Percentiles rank a stretch among this genome's conserved stretches.
Conservation (phyloP, 2,888 invertebrate species). For the Ornithoptera priamus region DNA sequence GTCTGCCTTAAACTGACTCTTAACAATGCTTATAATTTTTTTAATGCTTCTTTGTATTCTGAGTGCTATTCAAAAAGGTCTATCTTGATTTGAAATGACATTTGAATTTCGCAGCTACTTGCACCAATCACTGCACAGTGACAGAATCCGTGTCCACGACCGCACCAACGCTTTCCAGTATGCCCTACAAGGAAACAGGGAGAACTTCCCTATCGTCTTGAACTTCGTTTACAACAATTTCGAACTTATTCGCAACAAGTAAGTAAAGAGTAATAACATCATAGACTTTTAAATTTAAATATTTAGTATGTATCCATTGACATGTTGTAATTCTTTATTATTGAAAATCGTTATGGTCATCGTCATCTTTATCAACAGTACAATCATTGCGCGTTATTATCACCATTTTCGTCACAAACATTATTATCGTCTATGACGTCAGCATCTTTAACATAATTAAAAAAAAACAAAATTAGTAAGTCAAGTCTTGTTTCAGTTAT, state of each 20-base stretch:
- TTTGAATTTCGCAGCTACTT: conserved; percentile 70
- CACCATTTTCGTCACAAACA: neutral
- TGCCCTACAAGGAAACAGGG: conserved; percentile 77
- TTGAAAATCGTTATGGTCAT: too few relatives aligned
- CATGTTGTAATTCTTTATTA: too few relatives aligned
- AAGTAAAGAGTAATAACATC: conserved; percentile 36
- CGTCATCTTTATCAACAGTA: too few relatives aligned
- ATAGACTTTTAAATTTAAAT: too few relatives aligned
- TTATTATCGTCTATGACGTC: neutral
- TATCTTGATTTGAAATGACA: neutral
- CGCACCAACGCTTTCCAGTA: conserved; percentile 66
- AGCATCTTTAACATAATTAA: neutral
- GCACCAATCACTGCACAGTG: conserved; percentile 60
- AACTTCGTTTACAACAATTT: conserved; percentile 67
- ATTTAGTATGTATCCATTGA: neutral
- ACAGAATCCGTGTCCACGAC: conserved; percentile 72
- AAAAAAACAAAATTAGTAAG: neutral
- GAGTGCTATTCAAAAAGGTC: neutral
- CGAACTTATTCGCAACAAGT: conserved; percentile 49
- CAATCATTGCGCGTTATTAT: too few relatives aligned
- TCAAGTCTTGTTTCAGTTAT: conserved; percentile 48
- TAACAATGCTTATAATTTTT: too few relatives aligned
- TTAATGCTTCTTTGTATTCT: neutral
- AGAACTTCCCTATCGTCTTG: conserved; percentile 76
- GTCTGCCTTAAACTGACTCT: too few relatives aligned